phyloP scores from a whole-genome alignment of 2,797 vertebrate species.

The Coluber constrictor region DNA sequence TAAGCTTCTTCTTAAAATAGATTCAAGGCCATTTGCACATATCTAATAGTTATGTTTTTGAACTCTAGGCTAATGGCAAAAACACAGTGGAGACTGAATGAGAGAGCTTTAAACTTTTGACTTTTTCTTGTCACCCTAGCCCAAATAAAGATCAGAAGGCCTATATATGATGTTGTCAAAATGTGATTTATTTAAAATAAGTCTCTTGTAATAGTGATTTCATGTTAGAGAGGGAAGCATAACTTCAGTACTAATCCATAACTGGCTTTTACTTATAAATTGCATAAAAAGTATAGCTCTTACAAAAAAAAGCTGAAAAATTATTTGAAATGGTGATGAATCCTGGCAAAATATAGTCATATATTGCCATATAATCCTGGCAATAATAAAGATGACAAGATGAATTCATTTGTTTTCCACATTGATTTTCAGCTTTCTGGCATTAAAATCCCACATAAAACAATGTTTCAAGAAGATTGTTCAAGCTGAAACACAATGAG shows the following conservation, averaged over 20 bases:
- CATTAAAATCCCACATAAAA: background rate
- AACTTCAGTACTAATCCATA: background rate
- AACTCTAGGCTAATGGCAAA: background rate
- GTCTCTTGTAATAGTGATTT: background rate
- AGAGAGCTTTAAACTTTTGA: background rate
- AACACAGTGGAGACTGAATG: background rate
- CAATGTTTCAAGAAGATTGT: rapidly evolving
- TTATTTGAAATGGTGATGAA: background rate
- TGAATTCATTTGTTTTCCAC: background rate
- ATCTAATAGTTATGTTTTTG: background rate
- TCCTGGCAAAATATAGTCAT: background rate
- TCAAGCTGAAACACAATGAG: background rate
- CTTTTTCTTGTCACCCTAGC: background rate
- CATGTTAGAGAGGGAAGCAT: background rate
- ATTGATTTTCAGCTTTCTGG: background rate
- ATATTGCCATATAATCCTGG: background rate
- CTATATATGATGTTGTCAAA: background rate
- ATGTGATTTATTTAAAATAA: background rate
- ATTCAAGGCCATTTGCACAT: background rate
- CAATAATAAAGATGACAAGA: slow-evolving; percentile 7
- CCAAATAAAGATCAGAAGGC: background rate
- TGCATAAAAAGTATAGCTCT: background rate
- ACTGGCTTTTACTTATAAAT: background rate
- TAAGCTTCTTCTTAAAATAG: background rate
- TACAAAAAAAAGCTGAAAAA: background rate